Evolutionary conservation across 2,797 vertebrate genomes (phyloP).

Genomic region (Acrocephalus scirpaceus): DNA sequence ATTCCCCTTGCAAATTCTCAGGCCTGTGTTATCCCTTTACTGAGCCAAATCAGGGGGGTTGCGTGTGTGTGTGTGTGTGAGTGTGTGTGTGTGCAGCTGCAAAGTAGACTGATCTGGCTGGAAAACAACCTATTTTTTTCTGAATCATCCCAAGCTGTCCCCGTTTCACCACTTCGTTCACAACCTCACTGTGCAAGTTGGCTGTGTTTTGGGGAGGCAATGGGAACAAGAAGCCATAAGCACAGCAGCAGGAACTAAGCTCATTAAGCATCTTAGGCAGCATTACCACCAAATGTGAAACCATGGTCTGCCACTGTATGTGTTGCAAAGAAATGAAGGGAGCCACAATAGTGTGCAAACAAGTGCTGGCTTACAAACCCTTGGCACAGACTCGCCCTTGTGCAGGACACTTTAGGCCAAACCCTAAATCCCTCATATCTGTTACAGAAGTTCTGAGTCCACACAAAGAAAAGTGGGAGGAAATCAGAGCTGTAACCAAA

Average conservation of each 20-base stretch:
- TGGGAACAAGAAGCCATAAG: not conserved
- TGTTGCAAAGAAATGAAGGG: not conserved
- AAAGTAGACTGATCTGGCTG: not conserved
- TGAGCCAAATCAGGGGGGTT: not conserved
- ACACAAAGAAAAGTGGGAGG: not conserved
- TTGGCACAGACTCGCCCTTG: not conserved
- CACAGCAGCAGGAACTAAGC: not conserved
- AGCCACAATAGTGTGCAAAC: not conserved
- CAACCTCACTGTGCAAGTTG: not conserved
- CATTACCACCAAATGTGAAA: not conserved
- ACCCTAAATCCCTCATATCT: not conserved
- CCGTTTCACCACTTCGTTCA: not conserved
- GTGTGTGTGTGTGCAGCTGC: not conserved
- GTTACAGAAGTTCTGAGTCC: not conserved
- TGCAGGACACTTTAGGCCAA: not conserved
- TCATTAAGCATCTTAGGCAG: not conserved
- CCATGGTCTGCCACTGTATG: not conserved
- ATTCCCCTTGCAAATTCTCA: not conserved
- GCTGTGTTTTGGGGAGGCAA: not conserved
- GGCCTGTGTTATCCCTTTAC: not conserved
- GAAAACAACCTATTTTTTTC: not conserved
- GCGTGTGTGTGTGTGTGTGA: not conserved
- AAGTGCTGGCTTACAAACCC: not conserved
- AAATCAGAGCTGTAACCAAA: not conserved
- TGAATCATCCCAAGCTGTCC: not conserved